These are phyloP conservation scores for Pseudococcus jackbeardsleyi DNA, from an alignment of 2,888 invertebrate genomes.

Conservation along the genomic window DNA sequence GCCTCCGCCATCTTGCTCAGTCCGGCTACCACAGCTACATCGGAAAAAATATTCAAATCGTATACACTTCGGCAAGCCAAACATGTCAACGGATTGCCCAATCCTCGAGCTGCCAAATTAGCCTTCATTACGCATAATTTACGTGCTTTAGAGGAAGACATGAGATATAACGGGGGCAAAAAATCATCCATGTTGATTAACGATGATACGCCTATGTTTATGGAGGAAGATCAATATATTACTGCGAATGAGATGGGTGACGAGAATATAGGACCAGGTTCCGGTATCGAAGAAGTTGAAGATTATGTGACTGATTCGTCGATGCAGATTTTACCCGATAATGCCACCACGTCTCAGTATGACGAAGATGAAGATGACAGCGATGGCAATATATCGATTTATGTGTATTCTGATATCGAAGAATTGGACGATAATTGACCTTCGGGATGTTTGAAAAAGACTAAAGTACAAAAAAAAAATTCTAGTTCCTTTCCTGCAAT, in stretches of 20 bases:
- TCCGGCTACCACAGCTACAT: constrained; percentile 61
- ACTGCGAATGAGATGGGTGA: not conserved
- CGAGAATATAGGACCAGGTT: not conserved
- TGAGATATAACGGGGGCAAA: not conserved
- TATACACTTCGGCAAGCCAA: constrained; percentile 29
- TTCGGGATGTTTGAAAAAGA: too few relatives aligned
- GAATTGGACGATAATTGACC: constrained; percentile 7
- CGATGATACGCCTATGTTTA: not conserved
- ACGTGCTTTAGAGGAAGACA: not conserved
- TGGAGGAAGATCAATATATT: constrained; percentile 23
- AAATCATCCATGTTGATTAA: not conserved
- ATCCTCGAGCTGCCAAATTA: constrained; percentile 29
- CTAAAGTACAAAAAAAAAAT: too few relatives aligned
- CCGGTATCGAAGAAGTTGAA: constrained; percentile 19
- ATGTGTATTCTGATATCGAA: constrained; percentile 32
- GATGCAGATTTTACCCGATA: constrained; percentile 38
- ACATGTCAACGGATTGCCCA: constrained; percentile 4
- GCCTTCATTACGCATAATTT: constrained; percentile 54
- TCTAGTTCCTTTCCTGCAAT: too few relatives aligned
- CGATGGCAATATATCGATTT: constrained; percentile 1
- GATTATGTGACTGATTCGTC: not conserved
- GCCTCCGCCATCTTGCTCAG: constrained; percentile 55
- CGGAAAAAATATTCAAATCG: constrained; percentile 59
- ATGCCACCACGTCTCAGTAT: not conserved
- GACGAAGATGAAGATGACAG: not conserved